Evolutionary conservation across 2,888 invertebrate species (phyloP).

Genomic region (Tricholauxania praeusta): DNA sequence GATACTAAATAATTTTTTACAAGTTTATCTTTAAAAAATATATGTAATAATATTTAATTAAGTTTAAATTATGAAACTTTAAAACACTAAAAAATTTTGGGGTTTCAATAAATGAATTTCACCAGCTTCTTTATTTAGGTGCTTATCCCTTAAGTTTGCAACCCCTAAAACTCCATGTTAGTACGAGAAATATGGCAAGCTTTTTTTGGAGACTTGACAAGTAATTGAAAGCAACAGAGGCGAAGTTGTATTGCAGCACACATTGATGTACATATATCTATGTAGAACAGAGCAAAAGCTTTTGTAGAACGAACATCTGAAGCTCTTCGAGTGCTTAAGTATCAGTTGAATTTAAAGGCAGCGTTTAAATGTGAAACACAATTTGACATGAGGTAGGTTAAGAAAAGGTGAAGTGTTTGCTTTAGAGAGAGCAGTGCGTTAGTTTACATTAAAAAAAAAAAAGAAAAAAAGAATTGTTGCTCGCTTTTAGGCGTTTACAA

Average conservation of each 20-base stretch:
- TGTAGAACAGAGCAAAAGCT: background rate
- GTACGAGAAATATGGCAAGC: background rate
- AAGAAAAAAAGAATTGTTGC: background rate
- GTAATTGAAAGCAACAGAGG: background rate
- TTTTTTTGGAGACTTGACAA: constrained; percentile 31
- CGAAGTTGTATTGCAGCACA: background rate
- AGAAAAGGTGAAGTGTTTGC: background rate
- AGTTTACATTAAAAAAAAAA: background rate
- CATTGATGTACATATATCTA: background rate
- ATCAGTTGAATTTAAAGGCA: background rate
- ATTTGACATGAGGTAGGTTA: constrained; percentile 28
- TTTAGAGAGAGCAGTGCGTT: background rate
- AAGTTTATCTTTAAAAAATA: too few species aligned
- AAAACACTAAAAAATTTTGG: too few species aligned
- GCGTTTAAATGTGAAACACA: background rate
- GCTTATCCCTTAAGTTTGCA: too few species aligned
- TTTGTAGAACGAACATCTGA: background rate
- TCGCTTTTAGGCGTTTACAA: constrained; percentile 17
- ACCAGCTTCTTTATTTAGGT: too few species aligned
- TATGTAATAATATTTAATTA: too few species aligned
- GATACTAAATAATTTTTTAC: too few species aligned
- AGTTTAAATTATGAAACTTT: too few species aligned
- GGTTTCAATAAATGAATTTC: too few species aligned
- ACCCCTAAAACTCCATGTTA: too few species aligned
- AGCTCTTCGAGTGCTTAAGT: background rate